phyloP scores from a whole-genome alignment of 2,113 vertebrate genomes.

The Rallus limicola region DNA sequence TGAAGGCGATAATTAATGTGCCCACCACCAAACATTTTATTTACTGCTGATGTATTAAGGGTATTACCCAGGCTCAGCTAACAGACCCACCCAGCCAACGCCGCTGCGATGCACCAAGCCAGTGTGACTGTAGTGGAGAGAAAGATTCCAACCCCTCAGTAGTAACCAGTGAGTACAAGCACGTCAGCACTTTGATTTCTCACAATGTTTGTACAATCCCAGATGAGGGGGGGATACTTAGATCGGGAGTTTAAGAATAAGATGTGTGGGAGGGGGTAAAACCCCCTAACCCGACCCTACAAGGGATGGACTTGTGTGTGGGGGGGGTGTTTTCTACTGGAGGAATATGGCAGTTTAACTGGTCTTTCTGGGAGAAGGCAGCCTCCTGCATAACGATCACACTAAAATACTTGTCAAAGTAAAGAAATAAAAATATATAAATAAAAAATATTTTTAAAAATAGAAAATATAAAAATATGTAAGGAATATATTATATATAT shows the following conservation, averaged over 20 bases:
- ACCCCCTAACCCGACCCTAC: no score
- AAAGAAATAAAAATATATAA: no score
- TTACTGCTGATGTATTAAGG: slow-evolving; percentile 87
- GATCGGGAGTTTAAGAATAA: no score
- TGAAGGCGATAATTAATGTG: slow-evolving; percentile 93
- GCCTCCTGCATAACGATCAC: neutral
- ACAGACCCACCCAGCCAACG: slow-evolving; percentile 84
- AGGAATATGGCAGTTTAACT: neutral
- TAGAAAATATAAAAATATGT: no score
- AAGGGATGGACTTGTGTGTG: neutral
- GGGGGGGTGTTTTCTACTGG: neutral
- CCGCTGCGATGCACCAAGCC: slow-evolving; percentile 79
- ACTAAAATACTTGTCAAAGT: neutral
- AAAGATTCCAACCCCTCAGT: slow-evolving; percentile 80
- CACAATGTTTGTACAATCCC: no score
- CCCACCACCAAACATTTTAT: slow-evolving; percentile 89
- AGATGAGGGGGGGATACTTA: no score
- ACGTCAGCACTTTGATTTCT: no score
- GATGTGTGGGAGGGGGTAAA: no score
- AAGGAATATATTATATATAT: no score
- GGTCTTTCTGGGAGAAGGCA: neutral
- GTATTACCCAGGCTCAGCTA: slow-evolving; percentile 77
- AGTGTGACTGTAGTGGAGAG: slow-evolving; percentile 69
- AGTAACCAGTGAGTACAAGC: slow-evolving; percentile 71
- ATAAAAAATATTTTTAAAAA: no score